Evolutionary conservation across 64 coral and sea anemone genomes (phyloP).

Genomic region (Montipora foliosa): DNA sequence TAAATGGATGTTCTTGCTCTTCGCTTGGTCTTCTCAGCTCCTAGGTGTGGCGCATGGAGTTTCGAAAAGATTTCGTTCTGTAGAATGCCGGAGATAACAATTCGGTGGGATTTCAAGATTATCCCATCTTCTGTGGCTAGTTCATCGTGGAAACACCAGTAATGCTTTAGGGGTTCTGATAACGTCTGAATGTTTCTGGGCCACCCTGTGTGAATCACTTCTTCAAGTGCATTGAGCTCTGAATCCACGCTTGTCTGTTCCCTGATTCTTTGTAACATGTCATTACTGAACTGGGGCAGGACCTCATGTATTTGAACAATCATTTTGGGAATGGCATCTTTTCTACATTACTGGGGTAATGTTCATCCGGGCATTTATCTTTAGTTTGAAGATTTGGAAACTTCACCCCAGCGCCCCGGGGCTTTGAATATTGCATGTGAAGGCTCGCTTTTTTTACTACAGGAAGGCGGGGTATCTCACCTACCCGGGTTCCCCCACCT

Average conservation of each 20-base stretch:
- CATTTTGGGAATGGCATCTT: neutral
- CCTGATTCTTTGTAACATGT: conserved; percentile 28
- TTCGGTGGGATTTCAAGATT: conserved; percentile 10
- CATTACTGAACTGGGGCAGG: conserved; percentile 28
- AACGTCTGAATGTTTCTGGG: conserved; percentile 46
- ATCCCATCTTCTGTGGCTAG: conserved; percentile 50
- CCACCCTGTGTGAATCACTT: conserved; percentile 50
- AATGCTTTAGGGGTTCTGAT: neutral
- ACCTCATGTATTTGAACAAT: conserved; percentile 45
- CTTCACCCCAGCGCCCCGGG: too few relatives aligned
- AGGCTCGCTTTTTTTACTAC: too few relatives aligned
- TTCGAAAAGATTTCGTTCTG: conserved; percentile 48
- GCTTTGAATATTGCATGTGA: neutral
- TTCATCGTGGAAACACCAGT: neutral
- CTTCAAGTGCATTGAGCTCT: conserved; percentile 55
- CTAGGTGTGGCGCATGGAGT: too few relatives aligned
- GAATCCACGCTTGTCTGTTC: neutral
- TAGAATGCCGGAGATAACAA: conserved; percentile 35
- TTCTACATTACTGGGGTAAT: too few relatives aligned
- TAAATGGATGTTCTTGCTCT: too few relatives aligned
- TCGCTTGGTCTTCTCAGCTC: too few relatives aligned
- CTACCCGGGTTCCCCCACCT: too few relatives aligned
- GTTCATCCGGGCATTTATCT: too few relatives aligned
- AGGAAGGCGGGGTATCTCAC: too few relatives aligned
- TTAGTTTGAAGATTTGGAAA: too few relatives aligned